Percentiles rank a stretch among this genome's conserved stretches.
Evolutionary conservation across 1,140 invertebrate genomes (phyloP).

Genomic region (Dendroctonus ponderosae): DNA sequence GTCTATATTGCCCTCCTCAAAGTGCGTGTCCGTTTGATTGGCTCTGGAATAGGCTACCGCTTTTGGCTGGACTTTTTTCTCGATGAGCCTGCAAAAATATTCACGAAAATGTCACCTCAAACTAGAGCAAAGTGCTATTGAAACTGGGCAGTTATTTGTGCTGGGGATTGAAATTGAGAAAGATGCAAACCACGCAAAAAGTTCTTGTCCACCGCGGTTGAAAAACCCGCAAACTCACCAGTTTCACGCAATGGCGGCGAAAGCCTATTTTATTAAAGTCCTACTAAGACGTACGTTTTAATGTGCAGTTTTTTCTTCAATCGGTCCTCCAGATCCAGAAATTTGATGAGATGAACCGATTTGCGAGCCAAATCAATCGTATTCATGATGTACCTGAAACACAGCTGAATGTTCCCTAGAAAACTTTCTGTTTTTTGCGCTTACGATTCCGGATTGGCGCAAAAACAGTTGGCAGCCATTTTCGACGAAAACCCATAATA

Average conservation of each 20-base stretch:
- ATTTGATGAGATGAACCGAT: neutral
- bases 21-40: slow-evolving; percentile 72
- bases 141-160: slow-evolving; percentile 55
- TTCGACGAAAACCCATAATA: slow-evolving; percentile 1
- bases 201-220: too few relatives aligned
- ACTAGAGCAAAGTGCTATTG: slow-evolving; percentile 50
- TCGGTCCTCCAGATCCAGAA: neutral
- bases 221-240: too few relatives aligned
- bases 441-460: neutral
- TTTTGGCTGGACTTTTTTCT: slow-evolving; percentile 36
- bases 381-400: neutral
- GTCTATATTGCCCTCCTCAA: slow-evolving; percentile 62
- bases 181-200: too few relatives aligned
- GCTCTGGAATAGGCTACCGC: slow-evolving; percentile 55
- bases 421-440: neutral
- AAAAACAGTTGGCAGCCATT: neutral
- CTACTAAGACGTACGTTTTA: neutral
- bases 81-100: slow-evolving; percentile 24
- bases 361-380: neutral
- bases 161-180: too few relatives aligned
- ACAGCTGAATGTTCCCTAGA: neutral
- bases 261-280: too few relatives aligned
- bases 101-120: too few relatives aligned
- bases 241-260: too few relatives aligned
- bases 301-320: neutral